These are phyloP conservation scores for Tetranychus cinnabarinus DNA, from an alignment of 1,140 invertebrate species.

Conservation along the genomic window DNA sequence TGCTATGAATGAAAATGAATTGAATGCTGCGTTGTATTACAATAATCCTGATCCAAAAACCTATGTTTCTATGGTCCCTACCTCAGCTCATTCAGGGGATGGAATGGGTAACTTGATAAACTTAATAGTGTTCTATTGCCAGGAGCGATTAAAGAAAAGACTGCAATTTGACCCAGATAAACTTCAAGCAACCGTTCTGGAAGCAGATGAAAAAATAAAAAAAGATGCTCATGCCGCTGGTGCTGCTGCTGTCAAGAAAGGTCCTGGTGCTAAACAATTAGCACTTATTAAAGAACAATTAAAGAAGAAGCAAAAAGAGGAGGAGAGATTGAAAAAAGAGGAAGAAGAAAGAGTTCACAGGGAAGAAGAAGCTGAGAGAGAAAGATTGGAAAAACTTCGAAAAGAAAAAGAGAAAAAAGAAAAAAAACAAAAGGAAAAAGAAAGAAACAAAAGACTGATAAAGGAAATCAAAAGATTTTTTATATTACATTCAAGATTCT, in stretches of 20 bases:
- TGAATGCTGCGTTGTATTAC: conserved; percentile 86
- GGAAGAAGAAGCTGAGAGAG: conserved; percentile 32
- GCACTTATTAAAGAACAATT: conserved; percentile 8
- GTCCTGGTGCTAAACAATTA: conserved; percentile 5
- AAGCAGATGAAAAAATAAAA: conserved; percentile 56
- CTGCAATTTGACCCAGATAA: conserved; percentile 69
- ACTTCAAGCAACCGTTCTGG: conserved; percentile 85
- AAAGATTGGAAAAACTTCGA: conserved; percentile 27
- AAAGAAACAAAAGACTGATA: conserved; percentile 69
- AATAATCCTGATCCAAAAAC: conserved; percentile 78
- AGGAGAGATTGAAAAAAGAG: conserved; percentile 36
- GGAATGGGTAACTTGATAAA: conserved; percentile 89
- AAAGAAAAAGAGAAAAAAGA: conserved; percentile 48
- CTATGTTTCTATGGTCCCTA: conserved; percentile 88
- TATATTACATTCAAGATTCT: too few relatives aligned
- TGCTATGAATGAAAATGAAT: conserved; percentile 75
- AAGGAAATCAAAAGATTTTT: conserved; percentile 31
- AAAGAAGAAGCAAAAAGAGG: conserved; percentile 47
- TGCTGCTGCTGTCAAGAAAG: conserved; percentile 10
- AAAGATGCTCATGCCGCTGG: neutral
- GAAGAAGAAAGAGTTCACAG: conserved; percentile 51
- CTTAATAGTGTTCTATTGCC: conserved; percentile 73
- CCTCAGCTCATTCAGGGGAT: conserved; percentile 84
- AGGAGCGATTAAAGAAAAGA: conserved; percentile 65
- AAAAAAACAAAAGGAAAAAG: conserved; percentile 88